Conservation (phyloP, 2,888 invertebrate genomes). For the Belgica antarctica region DNA sequence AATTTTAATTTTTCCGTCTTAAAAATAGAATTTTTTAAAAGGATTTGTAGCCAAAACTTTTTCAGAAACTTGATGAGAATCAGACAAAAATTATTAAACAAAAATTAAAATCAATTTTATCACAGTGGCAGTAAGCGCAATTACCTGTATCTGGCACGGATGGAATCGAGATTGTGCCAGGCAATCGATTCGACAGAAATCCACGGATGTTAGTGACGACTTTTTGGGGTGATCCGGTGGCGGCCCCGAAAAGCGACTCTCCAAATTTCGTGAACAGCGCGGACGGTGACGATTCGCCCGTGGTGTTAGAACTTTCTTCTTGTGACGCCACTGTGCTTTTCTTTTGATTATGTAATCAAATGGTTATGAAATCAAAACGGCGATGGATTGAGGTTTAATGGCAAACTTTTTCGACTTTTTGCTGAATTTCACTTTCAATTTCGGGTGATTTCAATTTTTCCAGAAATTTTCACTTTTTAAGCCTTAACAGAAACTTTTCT, state of each 20-base stretch:
- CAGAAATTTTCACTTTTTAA: neutral
- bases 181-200: constrained; percentile 68
- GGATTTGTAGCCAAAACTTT: too few relatives aligned
- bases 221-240: constrained; percentile 64
- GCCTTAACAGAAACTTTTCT: constrained; percentile 3
- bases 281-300: constrained; percentile 57
- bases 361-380: neutral
- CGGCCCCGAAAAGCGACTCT: constrained; percentile 67
- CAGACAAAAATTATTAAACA: neutral
- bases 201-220: constrained; percentile 73
- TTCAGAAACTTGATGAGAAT: constrained; percentile 39
- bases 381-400: neutral
- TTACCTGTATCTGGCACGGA: constrained; percentile 65
- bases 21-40: too few relatives aligned
- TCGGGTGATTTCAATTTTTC: too few relatives aligned
- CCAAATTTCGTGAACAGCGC: constrained; percentile 66
- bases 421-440: too few relatives aligned
- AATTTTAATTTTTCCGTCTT: too few relatives aligned
- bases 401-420: neutral
- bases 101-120: too few relatives aligned
- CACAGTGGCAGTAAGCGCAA: neutral
- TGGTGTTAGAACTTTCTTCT: constrained; percentile 52
- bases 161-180: constrained; percentile 59
- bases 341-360: constrained; percentile 44
- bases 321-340: constrained; percentile 55